Evolutionary conservation across 2,888 invertebrate genomes (phyloP), one percentile per base, ranked within the genome.

Genomic region (Epinotia demarniana): DNA sequence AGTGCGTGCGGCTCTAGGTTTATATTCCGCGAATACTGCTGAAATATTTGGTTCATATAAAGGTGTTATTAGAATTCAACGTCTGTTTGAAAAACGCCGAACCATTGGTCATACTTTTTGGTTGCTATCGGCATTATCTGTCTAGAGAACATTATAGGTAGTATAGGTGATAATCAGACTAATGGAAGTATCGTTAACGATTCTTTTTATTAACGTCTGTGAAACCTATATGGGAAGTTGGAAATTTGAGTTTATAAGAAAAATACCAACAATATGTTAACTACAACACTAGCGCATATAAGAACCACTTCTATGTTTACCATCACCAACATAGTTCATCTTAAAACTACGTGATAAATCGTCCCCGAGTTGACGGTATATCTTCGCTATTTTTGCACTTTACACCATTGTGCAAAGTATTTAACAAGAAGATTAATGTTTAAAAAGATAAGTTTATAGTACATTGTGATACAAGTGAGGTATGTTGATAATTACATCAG

Each of bases 391-490:
- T 53, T 66, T 66, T 49, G 49, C 13, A 23, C 16, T 53, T 19
- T 46, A 53, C 49, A 53, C 16, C 49, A 66, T 66, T 66, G 49
- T 53, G 23, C 49, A 53, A 66, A 66, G 27, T 66, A 55, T 39
- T 53, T 68, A 55, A 57, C 33, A 19, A 57, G 18, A 39, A 68
- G 18, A 73, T 46, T 63, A 63, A 74, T 70, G 57, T 63, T 39
- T 53, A 18, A 74, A 63, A 70, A 69, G 74, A 74, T 74, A 74
- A 74, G 49, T 74, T 57, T 74, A 57, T 58, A 69, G 33, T 57
- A 57, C 46, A 63, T 74, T 74, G 57, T 69, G 74, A 74, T 74
- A n/a, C n/a, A n/a, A n/a, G n/a, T n/a, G n/a, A n/a, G n/a, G n/a
- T n/a, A n/a, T n/a, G n/a, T n/a, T n/a, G n/a, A n/a, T n/a, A n/a